Percentiles rank a stretch among this genome's conserved stretches.
These are phyloP conservation scores for Serilophus lunatus DNA, from an alignment of 2,113 vertebrate genomes.

Conservation along the genomic window DNA sequence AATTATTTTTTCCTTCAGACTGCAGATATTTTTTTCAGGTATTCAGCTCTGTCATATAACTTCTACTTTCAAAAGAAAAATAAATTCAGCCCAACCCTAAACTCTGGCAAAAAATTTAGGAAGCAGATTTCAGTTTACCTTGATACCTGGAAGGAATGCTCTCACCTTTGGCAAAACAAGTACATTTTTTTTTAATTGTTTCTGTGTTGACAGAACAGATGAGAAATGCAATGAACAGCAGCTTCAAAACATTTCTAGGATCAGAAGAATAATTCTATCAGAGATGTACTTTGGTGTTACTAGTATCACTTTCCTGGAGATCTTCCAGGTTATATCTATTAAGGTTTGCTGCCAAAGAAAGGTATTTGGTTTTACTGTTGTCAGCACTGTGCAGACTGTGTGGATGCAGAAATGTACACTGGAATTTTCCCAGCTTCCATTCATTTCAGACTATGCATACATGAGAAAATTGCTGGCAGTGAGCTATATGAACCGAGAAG, in stretches of 20 bases:
- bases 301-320: neutral
- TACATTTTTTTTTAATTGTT: neutral
- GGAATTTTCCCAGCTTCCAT: neutral
- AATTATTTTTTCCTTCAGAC: neutral
- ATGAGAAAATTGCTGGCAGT: neutral
- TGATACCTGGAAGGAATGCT: neutral
- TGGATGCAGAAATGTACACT: neutral
- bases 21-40: neutral
- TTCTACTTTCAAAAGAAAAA: neutral
- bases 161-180: neutral
- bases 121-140: neutral
- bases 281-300: neutral
- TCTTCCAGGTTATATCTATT: conserved; percentile 17
- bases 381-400: conserved; percentile 4
- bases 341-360: conserved; percentile 26
- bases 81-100: neutral
- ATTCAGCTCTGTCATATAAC: neutral
- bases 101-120: neutral
- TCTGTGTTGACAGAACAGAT: neutral
- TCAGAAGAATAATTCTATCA: neutral
- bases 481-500: neutral
- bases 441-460: neutral
- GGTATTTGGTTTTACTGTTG: conserved; percentile 30
- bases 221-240: neutral
- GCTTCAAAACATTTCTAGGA: neutral